Conservation (phyloP, 2,797 vertebrate species). For the Kryptolebias ocellatus region DNA sequence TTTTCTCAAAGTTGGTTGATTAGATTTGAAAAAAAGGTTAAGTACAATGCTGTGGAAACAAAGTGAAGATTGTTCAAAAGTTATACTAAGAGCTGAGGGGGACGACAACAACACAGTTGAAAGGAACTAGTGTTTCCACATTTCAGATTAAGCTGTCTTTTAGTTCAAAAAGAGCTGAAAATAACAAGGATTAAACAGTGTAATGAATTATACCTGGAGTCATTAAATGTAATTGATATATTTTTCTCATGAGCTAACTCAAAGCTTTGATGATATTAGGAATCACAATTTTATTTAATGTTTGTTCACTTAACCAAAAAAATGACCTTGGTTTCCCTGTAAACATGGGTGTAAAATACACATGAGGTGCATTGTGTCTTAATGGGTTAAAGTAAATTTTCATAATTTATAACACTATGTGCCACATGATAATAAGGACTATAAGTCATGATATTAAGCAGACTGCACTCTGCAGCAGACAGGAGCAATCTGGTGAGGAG, state of each 20-base stretch:
- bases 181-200: too few relatives aligned
- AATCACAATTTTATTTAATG: background rate
- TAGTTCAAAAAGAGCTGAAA: too few relatives aligned
- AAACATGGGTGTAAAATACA: background rate
- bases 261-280: background rate
- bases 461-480: background rate
- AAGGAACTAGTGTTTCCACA: too few relatives aligned
- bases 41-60: constrained; percentile 27
- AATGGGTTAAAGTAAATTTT: background rate
- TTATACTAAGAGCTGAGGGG: constrained; percentile 24
- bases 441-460: background rate
- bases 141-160: too few relatives aligned
- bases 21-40: constrained; percentile 26
- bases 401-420: background rate
- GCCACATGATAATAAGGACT: too few relatives aligned
- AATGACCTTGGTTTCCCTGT: background rate
- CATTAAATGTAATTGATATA: too few relatives aligned
- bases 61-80: constrained; percentile 53
- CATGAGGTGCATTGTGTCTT: background rate
- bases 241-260: too few relatives aligned
- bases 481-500: background rate
- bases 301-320: background rate
- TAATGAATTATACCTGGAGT: too few relatives aligned
- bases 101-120: background rate
- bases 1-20: constrained; percentile 19